Evolutionary conservation across 2,113 vertebrate genomes (phyloP).

Genomic region (Syrrhaptes paradoxus): DNA sequence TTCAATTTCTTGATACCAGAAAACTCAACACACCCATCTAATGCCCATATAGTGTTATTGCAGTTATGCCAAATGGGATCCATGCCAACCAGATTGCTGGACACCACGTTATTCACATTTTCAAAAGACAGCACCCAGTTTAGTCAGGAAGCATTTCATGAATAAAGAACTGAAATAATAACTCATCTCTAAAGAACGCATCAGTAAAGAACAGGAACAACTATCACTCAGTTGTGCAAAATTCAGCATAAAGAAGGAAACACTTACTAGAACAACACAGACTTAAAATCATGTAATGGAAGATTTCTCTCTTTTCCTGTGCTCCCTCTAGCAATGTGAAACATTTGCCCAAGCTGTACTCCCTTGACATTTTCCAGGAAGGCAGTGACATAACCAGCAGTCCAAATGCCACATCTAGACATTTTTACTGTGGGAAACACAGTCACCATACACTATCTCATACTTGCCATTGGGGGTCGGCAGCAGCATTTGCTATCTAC

Average conservation of each 20-base stretch:
- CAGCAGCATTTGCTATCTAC: neutral
- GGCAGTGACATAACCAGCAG: neutral
- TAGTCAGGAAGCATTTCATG: neutral
- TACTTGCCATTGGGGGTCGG: neutral
- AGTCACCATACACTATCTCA: neutral
- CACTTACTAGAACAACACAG: neutral
- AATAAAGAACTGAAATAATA: conserved; percentile 15
- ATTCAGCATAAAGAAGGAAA: neutral
- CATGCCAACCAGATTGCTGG: conserved; percentile 43
- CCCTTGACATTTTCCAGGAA: conserved; percentile 34
- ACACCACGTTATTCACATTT: conserved; percentile 27
- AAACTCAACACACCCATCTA: conserved; percentile 49
- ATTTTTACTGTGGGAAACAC: neutral
- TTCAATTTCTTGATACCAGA: conserved; percentile 50
- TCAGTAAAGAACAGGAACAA: neutral
- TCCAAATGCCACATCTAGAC: neutral
- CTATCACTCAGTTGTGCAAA: neutral
- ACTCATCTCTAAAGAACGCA: neutral
- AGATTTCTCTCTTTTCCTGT: neutral
- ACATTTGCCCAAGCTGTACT: neutral
- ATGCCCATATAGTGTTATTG: neutral
- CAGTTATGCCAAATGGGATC: conserved; percentile 35
- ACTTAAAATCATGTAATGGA: neutral
- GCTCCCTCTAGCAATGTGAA: neutral
- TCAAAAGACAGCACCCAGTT: neutral